phyloP scores from a whole-genome alignment of 2,888 invertebrate genomes.

The Cylloceria caligata region DNA sequence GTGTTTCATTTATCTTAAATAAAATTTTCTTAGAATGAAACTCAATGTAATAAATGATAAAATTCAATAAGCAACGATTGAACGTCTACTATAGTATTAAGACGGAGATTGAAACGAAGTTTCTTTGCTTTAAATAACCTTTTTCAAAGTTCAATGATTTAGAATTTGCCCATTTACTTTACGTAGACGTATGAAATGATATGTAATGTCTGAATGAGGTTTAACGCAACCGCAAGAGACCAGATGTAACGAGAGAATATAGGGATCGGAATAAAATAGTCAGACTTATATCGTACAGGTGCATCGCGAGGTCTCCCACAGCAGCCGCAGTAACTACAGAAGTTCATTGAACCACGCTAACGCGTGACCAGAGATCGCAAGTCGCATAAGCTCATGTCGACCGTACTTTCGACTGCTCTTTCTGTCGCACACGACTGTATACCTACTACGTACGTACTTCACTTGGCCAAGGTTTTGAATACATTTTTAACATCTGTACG shows the following conservation, averaged over 20 bases:
- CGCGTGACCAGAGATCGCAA: slow-evolving; percentile 28
- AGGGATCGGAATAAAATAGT: slow-evolving; percentile 51
- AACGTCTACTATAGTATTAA: too few species aligned
- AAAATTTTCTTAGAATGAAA: too few species aligned
- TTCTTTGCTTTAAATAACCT: neutral
- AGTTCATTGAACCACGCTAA: slow-evolving; percentile 64
- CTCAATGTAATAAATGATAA: too few species aligned
- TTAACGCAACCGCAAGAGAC: slow-evolving; percentile 31
- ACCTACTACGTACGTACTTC: slow-evolving; percentile 29
- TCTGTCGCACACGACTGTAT: neutral
- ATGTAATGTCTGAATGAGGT: slow-evolving; percentile 8
- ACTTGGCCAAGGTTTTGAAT: slow-evolving; percentile 43
- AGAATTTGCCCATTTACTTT: neutral
- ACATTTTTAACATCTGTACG: slow-evolving; percentile 1
- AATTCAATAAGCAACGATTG: neutral
- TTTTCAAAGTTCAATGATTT: neutral
- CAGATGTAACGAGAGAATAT: slow-evolving; percentile 64
- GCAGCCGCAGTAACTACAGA: slow-evolving; percentile 42
- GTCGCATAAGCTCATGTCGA: slow-evolving; percentile 37
- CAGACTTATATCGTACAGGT: slow-evolving; percentile 49
- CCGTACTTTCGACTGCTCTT: slow-evolving; percentile 51
- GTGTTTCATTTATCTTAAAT: too few species aligned
- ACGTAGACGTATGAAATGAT: neutral
- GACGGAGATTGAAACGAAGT: neutral
- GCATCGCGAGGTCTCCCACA: slow-evolving; percentile 49